These are phyloP conservation scores for Chironomus tentans DNA, from an alignment of 2,888 invertebrate species.

Conservation along the genomic window DNA sequence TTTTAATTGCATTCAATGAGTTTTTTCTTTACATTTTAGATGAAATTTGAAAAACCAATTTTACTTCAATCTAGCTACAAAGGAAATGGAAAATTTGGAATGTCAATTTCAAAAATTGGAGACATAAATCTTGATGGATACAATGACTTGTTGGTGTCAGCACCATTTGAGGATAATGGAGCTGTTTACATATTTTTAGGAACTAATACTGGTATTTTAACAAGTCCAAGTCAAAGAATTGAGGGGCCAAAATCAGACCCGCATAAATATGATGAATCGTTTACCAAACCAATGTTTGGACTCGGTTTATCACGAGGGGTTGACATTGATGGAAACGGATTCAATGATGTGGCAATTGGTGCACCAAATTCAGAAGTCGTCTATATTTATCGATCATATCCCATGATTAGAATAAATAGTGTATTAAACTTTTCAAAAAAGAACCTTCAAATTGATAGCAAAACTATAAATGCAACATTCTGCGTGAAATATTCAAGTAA, in stretches of 20 bases:
- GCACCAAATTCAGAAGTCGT: conserved; percentile 43
- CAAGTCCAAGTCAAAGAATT: conserved; percentile 48
- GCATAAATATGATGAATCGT: not conserved
- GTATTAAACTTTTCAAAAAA: conserved; percentile 36
- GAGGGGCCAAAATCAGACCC: conserved; percentile 1
- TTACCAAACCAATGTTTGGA: conserved; percentile 36
- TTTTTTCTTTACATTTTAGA: not conserved
- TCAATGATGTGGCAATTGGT: conserved; percentile 42
- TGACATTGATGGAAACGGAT: conserved; percentile 39
- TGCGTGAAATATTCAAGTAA: conserved; percentile 35
- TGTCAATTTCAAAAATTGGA: conserved; percentile 46
- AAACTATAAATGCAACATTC: conserved; percentile 35
- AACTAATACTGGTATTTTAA: conserved; percentile 47
- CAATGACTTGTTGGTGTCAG: conserved; percentile 54
- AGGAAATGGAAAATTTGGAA: conserved; percentile 46
- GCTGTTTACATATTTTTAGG: conserved; percentile 70
- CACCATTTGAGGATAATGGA: conserved; percentile 62
- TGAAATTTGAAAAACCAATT: conserved; percentile 14
- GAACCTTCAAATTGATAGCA: conserved; percentile 40
- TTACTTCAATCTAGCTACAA: conserved; percentile 30
- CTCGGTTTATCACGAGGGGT: conserved; percentile 41
- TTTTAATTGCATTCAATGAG: no score
- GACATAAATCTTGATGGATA: conserved; percentile 18
- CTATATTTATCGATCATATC: conserved; percentile 42
- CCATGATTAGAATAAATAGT: conserved; percentile 39